These are phyloP conservation scores for Atherinosoma microstoma DNA, from an alignment of 2,797 vertebrate species.

Conservation along the genomic window DNA sequence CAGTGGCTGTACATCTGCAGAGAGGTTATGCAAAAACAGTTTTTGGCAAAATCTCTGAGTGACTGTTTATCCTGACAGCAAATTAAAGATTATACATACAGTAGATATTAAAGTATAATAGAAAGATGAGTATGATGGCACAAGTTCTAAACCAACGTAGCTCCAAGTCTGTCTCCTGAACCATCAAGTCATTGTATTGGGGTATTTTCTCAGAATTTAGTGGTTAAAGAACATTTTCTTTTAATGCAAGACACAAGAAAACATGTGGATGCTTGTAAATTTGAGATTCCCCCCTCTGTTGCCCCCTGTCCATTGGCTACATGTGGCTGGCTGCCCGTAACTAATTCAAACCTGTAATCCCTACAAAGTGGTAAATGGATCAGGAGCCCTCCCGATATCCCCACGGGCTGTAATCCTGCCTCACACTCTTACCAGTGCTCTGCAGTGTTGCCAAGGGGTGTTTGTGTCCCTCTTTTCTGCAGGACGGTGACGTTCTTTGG, in stretches of 20 bases:
- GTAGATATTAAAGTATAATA: conserved; percentile 3
- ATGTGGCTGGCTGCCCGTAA: conserved; percentile 55
- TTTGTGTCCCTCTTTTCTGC: conserved; percentile 41
- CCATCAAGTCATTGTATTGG: conserved; percentile 14
- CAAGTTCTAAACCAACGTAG: not conserved
- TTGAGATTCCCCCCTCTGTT: conserved; percentile 33
- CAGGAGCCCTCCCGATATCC: conserved; percentile 37
- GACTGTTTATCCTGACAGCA: not conserved
- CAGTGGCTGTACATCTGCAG: not conserved
- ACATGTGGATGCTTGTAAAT: conserved; percentile 21
- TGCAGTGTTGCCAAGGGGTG: conserved; percentile 40
- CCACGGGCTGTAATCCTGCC: conserved; percentile 57
- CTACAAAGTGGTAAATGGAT: conserved; percentile 60
- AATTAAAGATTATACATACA: conserved; percentile 7
- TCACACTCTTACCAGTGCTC: conserved; percentile 28
- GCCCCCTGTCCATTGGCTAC: conserved; percentile 17
- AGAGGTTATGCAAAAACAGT: conserved; percentile 15
- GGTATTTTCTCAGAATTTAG: conserved; percentile 9
- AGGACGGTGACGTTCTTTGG: conserved; percentile 28
- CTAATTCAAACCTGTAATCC: conserved; percentile 70
- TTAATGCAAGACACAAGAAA: conserved; percentile 27
- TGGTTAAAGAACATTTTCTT: conserved; percentile 14
- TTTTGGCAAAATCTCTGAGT: not conserved
- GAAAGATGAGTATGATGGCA: conserved; percentile 1
- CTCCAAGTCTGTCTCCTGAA: conserved; percentile 7